Percentiles rank a stretch among this genome's conserved stretches.
Conservation (phyloP, 2,113 vertebrate genomes). For the Raja brachyura region DNA sequence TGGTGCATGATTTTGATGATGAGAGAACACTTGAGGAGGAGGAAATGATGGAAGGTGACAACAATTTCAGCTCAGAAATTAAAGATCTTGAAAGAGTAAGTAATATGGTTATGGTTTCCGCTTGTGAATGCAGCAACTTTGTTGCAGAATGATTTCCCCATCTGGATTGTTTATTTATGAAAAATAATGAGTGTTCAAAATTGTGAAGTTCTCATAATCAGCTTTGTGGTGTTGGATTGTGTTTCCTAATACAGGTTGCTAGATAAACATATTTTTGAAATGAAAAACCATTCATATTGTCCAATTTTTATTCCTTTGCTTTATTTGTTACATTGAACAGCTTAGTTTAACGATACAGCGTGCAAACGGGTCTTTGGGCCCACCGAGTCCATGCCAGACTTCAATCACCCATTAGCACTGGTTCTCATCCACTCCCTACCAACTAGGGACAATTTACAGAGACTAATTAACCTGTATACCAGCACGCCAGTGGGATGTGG, state of each 20-base stretch:
- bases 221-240: not conserved
- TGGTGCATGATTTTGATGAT: conserved; percentile 96
- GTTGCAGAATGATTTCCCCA: not conserved
- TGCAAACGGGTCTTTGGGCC: too few species aligned
- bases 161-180: not conserved
- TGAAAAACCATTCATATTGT: not conserved
- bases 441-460: too few species aligned
- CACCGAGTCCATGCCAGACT: too few species aligned
- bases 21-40: conserved; percentile 95
- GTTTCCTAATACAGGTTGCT: not conserved
- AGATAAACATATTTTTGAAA: not conserved
- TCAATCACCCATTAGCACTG: too few species aligned
- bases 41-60: conserved; percentile 90
- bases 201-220: not conserved
- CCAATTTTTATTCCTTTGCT: not conserved
- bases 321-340: not conserved
- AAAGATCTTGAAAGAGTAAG: conserved; percentile 89
- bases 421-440: too few species aligned
- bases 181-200: not conserved
- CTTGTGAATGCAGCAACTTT: not conserved
- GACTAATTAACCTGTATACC: too few species aligned
- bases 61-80: conserved; percentile 83
- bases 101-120: conserved; percentile 38
- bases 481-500: too few species aligned
- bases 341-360: not conserved